Evolutionary conservation across 2,113 vertebrate genomes (phyloP).

Genomic region (Antennarius striatus): DNA sequence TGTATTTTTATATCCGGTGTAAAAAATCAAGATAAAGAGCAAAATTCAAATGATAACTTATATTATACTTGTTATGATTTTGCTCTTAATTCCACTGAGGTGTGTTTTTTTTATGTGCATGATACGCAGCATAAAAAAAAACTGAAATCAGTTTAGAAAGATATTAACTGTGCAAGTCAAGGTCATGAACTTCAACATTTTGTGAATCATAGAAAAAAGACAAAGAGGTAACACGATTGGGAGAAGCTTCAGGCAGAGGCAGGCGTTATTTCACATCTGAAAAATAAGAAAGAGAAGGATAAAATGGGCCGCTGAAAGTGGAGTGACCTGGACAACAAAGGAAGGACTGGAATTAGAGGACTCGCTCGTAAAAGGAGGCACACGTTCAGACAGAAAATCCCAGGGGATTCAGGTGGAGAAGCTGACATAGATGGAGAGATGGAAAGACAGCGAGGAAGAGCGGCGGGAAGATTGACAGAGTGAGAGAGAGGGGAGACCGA

Average conservation of each 20-base stretch:
- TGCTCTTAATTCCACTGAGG: no score
- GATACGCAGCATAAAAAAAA: no score
- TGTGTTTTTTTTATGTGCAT: no score
- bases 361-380: constrained; percentile 24
- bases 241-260: background rate
- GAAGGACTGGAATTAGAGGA: constrained; percentile 36
- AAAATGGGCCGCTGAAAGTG: constrained; percentile 11
- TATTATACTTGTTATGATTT: no score
- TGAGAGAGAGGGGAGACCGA: constrained; percentile 23
- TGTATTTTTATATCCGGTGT: background rate
- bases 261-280: constrained; percentile 11
- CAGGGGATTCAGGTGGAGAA: constrained; percentile 37
- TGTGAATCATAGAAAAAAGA: background rate
- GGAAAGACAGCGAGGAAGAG: constrained; percentile 11
- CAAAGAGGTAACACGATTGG: constrained; percentile 4
- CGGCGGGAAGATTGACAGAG: background rate
- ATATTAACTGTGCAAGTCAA: background rate
- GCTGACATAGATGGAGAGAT: constrained; percentile 35
- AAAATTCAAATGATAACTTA: background rate
- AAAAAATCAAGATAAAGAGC: constrained; percentile 2
- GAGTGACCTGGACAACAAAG: constrained; percentile 27
- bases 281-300: constrained; percentile 8
- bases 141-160: no score
- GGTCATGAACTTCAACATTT: background rate
- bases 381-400: constrained; percentile 42